These are phyloP conservation scores for Agonum fuliginosum DNA, from an alignment of 2,888 invertebrate genomes.

Conservation along the genomic window DNA sequence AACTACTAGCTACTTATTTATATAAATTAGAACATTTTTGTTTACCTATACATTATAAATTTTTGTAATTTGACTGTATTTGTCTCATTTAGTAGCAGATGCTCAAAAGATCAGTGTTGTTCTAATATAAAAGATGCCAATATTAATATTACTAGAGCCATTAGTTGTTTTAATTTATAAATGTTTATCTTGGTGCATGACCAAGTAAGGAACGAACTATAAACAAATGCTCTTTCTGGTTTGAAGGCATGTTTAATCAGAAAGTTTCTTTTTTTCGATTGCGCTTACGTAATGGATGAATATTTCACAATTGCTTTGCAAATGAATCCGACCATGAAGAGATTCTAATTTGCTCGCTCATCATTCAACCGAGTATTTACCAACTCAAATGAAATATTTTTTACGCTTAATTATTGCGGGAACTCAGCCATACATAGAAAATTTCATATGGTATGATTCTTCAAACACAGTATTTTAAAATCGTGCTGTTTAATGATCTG, in stretches of 20 bases:
- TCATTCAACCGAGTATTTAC: neutral
- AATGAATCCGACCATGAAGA: conserved; percentile 37
- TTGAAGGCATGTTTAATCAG: conserved; percentile 11
- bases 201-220: too few relatives aligned
- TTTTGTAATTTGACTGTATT: too few relatives aligned
- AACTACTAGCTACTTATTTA: too few relatives aligned
- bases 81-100: too few relatives aligned
- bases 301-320: conserved; percentile 31
- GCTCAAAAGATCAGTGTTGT: too few relatives aligned
- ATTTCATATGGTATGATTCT: neutral
- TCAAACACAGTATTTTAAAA: neutral
- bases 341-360: conserved; percentile 15
- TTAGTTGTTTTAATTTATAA: too few relatives aligned
- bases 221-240: conserved; percentile 1
- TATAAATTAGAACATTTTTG: too few relatives aligned
- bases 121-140: too few relatives aligned
- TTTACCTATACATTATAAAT: too few relatives aligned
- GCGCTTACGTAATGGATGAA: conserved; percentile 20
- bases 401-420: conserved; percentile 2
- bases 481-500: neutral
- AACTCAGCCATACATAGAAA: neutral
- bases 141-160: too few relatives aligned
- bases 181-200: too few relatives aligned
- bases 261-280: conserved; percentile 21
- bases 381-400: conserved; percentile 15